Evolutionary conservation across 1,140 invertebrate species (phyloP), one percentile per base, ranked within the genome.

Genomic region (Solenopsis invicta): DNA sequence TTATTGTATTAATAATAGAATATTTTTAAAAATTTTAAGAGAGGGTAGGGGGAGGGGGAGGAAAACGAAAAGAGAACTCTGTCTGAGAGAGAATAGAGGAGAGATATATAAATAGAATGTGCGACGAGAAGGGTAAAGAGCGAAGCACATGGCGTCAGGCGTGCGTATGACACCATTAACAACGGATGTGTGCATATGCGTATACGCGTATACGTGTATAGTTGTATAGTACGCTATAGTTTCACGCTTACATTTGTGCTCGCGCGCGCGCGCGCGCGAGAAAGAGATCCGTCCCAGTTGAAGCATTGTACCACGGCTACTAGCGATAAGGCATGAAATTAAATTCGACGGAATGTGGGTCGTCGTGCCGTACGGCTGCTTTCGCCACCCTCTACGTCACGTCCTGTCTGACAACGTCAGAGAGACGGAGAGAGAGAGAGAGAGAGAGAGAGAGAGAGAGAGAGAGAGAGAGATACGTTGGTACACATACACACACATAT

Each of bases 261-360:
- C 29, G 29, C 29, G 29, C 2, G 29, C 29, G 29, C 29, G 29
- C 56, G 21, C 21, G 21, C 56, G 10, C 67, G 78, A 89, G 87
- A 90, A 86, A 90, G 85, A 88, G 88, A 89, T 90, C 89, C 88
- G 88, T 86, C 89, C 87, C 72, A 92, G 89, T 93, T 93, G 90
- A 88, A 86, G 90, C 91, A 88, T 90, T 91, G 87, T 91, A 89
- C 77, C 86, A 90, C 87, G 88, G 90, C 90, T 93, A 89, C 92
- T 88, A 86, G 90, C 92, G 93, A 94, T 94, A 94, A 93, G 92
- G 93, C 92, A 94, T 94, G 93, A 93, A 94, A 94, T 94, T 94
- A 94, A 93, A 93, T 94, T 93, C 90, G 90, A 91, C 80, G 90
- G 90, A 92, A 94, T 93, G 91, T 94, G 91, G 93, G 92, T 93